These are phyloP conservation scores for Eutolmus rufibarbis DNA, from an alignment of 2,888 invertebrate genomes.

Conservation along the genomic window DNA sequence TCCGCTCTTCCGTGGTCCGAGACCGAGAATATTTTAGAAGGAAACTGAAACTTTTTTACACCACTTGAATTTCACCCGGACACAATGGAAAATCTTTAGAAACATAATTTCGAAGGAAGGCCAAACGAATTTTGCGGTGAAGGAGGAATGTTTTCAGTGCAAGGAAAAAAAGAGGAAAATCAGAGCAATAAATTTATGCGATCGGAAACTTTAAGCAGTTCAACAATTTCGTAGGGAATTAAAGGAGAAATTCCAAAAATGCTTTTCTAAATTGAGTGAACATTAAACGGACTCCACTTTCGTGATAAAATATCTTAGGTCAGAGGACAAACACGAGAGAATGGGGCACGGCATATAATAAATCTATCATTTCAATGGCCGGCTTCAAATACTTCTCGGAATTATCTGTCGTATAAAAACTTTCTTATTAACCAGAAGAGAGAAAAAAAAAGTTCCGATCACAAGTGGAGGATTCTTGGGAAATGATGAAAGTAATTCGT, in stretches of 20 bases:
- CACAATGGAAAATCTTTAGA: not conserved
- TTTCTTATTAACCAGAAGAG: not conserved
- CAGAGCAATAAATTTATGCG: not conserved
- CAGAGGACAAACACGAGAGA: not conserved
- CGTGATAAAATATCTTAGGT: not conserved
- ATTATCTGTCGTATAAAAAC: not conserved
- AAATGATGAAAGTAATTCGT: not conserved
- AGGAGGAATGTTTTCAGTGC: not conserved
- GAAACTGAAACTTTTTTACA: not conserved
- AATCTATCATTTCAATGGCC: not conserved
- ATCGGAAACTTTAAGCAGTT: not conserved
- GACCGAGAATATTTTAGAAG: not conserved
- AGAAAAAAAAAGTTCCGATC: not conserved
- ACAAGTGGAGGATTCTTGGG: not conserved
- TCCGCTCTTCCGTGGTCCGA: not conserved
- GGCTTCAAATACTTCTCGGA: not conserved
- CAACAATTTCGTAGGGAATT: not conserved
- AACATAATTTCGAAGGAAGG: not conserved
- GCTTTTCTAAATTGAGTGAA: not conserved
- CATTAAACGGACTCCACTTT: not conserved
- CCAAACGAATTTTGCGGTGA: not conserved
- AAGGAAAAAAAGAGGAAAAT: not conserved
- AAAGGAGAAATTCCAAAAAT: not conserved
- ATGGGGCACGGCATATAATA: not conserved
- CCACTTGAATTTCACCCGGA: not conserved